phyloP scores from a whole-genome alignment of 30 jellyfish, hydroid and myxozoan genomes.

The Aurelia coerulea region DNA sequence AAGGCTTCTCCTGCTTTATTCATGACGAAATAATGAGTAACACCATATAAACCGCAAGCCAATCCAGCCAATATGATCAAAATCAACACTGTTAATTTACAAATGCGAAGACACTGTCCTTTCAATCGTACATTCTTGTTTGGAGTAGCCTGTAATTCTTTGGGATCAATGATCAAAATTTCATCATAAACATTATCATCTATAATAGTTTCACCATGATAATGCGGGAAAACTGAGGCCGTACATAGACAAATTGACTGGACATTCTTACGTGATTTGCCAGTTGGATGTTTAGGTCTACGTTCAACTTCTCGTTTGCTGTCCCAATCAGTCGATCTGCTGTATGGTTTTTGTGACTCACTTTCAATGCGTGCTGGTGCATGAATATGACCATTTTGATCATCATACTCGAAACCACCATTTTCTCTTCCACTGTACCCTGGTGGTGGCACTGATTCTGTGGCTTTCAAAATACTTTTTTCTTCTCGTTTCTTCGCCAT shows the following conservation, averaged over 20 bases:
- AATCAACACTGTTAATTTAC: slow-evolving; percentile 16
- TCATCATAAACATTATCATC: slow-evolving; percentile 60
- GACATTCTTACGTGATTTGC: neutral
- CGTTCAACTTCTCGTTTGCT: neutral
- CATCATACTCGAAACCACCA: slow-evolving; percentile 29
- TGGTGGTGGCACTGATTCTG: slow-evolving; percentile 48
- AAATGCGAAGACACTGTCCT: slow-evolving; percentile 53
- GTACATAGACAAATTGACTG: slow-evolving; percentile 58
- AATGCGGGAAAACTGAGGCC: slow-evolving; percentile 68
- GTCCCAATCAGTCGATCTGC: neutral
- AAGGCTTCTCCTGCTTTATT: slow-evolving; percentile 32
- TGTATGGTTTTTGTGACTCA: neutral
- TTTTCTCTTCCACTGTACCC: slow-evolving; percentile 30
- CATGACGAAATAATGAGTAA: slow-evolving; percentile 38
- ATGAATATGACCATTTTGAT: neutral
- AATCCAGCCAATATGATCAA: slow-evolving; percentile 33
- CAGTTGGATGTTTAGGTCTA: neutral
- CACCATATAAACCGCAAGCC: slow-evolving; percentile 64
- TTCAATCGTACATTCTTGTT: slow-evolving; percentile 20
- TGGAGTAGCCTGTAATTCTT: slow-evolving; percentile 32
- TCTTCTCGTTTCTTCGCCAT: slow-evolving; percentile 39
- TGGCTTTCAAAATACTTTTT: slow-evolving; percentile 10
- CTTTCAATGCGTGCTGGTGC: neutral
- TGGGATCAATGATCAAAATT: slow-evolving; percentile 56
- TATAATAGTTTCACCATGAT: slow-evolving; percentile 51